These are phyloP conservation scores for Hipposideros armiger DNA, from an alignment of 2,113 vertebrate species.

Conservation along the genomic window DNA sequence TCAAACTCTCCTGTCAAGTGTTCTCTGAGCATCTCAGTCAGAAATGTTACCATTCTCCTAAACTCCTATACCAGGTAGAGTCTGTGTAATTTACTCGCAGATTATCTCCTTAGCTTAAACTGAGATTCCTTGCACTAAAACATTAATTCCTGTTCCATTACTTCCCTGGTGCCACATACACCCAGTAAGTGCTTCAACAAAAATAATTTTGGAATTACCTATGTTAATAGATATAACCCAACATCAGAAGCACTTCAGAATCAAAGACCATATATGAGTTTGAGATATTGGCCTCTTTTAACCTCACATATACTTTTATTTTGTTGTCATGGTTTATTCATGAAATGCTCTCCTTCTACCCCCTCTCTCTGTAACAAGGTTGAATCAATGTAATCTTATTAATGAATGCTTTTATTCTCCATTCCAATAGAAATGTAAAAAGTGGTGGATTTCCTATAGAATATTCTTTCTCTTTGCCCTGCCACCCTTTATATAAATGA, in stretches of 20 bases:
- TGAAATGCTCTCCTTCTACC: not conserved
- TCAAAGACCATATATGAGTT: not conserved
- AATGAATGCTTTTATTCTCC: not conserved
- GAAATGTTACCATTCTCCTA: not conserved
- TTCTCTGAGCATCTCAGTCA: not conserved
- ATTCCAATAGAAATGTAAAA: not conserved
- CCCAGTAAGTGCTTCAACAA: not conserved
- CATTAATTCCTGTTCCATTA: not conserved
- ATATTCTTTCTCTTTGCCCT: not conserved
- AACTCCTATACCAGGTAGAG: not conserved
- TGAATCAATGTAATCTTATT: not conserved
- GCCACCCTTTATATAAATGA: not conserved
- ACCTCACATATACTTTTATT: not conserved
- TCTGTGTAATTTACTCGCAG: constrained; percentile 17
- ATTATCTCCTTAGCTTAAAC: not conserved
- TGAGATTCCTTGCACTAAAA: not conserved
- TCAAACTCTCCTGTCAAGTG: not conserved
- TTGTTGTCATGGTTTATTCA: not conserved
- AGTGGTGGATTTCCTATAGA: not conserved
- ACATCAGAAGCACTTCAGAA: not conserved
- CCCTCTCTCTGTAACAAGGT: not conserved
- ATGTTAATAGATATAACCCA: not conserved
- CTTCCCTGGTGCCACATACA: not conserved
- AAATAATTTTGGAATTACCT: constrained; percentile 5
- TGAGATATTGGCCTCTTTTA: not conserved